Evolutionary conservation across 2,888 invertebrate species (phyloP).

Genomic region (Phanerotoma sp.): DNA sequence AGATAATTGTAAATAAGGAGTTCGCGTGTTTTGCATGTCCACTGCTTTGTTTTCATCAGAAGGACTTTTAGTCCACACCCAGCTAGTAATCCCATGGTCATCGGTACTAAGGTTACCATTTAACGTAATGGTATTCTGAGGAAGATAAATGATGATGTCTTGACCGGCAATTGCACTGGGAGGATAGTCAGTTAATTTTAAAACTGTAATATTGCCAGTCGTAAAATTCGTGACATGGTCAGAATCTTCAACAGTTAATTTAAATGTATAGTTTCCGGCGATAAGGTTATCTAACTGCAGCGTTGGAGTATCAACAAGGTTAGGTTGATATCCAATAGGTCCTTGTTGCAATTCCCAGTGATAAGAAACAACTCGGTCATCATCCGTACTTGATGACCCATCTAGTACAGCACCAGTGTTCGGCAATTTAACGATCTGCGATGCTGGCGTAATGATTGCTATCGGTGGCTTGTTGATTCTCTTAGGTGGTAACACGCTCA

Average conservation of each 20-base stretch:
- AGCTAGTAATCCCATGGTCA: constrained; percentile 88
- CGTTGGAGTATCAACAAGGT: constrained; percentile 76
- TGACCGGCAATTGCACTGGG: constrained; percentile 93
- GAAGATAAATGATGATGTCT: constrained; percentile 86
- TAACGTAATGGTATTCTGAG: constrained; percentile 79
- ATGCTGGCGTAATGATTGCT: constrained; percentile 81
- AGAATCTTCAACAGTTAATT: constrained; percentile 87
- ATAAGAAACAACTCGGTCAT: constrained; percentile 83
- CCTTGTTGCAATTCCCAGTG: constrained; percentile 92
- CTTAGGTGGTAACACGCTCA: constrained; percentile 81
- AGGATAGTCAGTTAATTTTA: constrained; percentile 91
- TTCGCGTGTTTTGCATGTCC: constrained; percentile 94
- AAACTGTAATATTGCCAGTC: constrained; percentile 83
- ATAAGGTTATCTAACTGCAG: constrained; percentile 82
- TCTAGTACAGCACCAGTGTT: constrained; percentile 90
- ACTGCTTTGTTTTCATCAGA: constrained; percentile 88
- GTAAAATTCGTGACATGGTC: constrained; percentile 85
- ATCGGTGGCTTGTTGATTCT: constrained; percentile 81
- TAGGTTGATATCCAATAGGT: constrained; percentile 81
- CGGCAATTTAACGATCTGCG: constrained; percentile 85
- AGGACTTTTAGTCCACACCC: constrained; percentile 94
- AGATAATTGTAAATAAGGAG: constrained; percentile 83
- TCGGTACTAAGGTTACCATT: constrained; percentile 91
- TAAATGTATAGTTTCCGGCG: constrained; percentile 89
- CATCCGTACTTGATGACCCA: constrained; percentile 76